phyloP scores from a whole-genome alignment of 1,140 invertebrate species.

The Magallana angulata region DNA sequence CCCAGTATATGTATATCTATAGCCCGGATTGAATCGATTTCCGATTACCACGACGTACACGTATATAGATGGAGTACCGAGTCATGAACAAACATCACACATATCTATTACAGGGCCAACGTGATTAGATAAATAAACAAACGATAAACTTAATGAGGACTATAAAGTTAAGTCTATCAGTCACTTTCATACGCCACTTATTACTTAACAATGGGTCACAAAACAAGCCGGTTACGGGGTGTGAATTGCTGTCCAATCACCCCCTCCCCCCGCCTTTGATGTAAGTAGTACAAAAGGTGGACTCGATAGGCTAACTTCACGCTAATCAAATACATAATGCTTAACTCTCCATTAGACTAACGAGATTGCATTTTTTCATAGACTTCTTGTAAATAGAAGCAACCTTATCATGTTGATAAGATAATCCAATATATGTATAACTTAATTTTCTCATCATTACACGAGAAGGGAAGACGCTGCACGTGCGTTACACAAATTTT shows the following conservation, averaged over 20 bases:
- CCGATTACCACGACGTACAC: too few relatives aligned
- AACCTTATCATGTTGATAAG: too few relatives aligned
- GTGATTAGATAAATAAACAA: constrained; percentile 34
- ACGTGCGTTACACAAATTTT: not conserved
- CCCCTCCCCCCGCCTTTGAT: not conserved
- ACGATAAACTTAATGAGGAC: constrained; percentile 3
- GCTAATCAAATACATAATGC: not conserved
- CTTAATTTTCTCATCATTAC: not conserved
- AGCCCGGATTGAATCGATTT: too few relatives aligned
- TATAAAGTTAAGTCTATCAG: constrained; percentile 21
- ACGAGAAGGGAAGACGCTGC: not conserved
- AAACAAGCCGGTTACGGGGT: not conserved
- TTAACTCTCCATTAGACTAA: not conserved
- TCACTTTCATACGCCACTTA: not conserved
- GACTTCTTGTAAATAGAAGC: not conserved
- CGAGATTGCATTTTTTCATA: not conserved
- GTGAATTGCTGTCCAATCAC: constrained; percentile 22
- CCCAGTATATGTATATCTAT: too few relatives aligned
- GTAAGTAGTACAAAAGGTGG: constrained; percentile 9
- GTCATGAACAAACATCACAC: not conserved
- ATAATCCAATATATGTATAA: too few relatives aligned
- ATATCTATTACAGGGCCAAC: not conserved
- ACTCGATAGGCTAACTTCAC: not conserved
- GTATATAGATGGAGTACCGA: not conserved
- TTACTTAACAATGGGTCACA: constrained; percentile 24